Conservation (phyloP, 2,888 invertebrate genomes). For the Lydus trimaculatus region DNA sequence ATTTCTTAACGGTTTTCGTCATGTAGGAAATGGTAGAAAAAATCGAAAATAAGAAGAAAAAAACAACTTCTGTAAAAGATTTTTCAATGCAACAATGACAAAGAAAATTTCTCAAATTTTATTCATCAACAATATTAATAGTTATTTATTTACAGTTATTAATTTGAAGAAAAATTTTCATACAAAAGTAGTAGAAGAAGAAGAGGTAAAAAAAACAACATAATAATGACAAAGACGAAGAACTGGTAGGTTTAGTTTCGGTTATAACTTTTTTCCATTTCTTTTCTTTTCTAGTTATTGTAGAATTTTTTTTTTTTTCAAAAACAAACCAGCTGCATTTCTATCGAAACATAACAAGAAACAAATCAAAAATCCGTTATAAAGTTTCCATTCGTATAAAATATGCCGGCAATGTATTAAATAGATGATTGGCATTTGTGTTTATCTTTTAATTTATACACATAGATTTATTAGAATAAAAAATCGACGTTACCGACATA, state of each 20-base stretch:
- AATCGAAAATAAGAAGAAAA: neutral
- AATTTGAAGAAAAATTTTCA: neutral
- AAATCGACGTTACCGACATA: neutral
- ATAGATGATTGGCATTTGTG: slow-evolving; percentile 1
- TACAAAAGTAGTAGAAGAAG: too few species aligned
- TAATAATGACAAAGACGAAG: neutral
- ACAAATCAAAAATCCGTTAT: slow-evolving; percentile 6
- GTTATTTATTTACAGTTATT: slow-evolving; percentile 7
- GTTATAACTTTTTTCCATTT: neutral
- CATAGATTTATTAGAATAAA: neutral
- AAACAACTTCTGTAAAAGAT: neutral
- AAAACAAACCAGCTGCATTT: neutral
- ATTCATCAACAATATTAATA: neutral
- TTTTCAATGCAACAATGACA: neutral
- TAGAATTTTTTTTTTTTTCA: neutral
- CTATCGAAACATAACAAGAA: slow-evolving; percentile 5
- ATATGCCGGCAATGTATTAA: neutral
- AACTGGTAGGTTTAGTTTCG: slow-evolving; percentile 2
- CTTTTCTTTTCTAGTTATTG: slow-evolving; percentile 1
- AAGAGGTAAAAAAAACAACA: neutral
- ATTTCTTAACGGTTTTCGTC: neutral
- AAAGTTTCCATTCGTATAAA: neutral
- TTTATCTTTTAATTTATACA: neutral
- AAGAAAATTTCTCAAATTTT: neutral
- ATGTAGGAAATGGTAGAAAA: too few species aligned